Percentiles rank a stretch among this genome's conserved stretches.
Conservation (phyloP, 37 sponge, comb jelly and placozoan species). For the Cladorhizidae sp. region DNA sequence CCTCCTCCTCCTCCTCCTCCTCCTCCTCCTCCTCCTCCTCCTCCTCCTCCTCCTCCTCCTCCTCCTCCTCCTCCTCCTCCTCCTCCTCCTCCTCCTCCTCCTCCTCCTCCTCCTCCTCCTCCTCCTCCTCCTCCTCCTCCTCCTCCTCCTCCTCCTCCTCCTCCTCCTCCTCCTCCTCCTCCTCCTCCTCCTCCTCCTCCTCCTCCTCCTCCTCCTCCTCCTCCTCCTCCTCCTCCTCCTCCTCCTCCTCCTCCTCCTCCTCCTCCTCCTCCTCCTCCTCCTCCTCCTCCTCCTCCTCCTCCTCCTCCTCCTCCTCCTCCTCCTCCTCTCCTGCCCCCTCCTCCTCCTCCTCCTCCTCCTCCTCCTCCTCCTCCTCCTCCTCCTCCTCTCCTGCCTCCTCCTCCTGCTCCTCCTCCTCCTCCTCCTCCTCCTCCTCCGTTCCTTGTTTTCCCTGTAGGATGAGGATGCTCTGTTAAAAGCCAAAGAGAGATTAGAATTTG, state of each 20-base stretch:
- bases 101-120: too few species aligned
- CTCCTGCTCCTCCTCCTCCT: constrained; percentile 11
- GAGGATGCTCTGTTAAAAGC: constrained; percentile 60
- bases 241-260: background rate
- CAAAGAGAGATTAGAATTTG: constrained; percentile 55
- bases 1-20: too few species aligned
- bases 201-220: background rate
- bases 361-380: background rate
- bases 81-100: too few species aligned
- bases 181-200: background rate
- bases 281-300: background rate
- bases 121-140: too few species aligned
- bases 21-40: too few species aligned
- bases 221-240: background rate
- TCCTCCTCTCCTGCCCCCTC: too few species aligned
- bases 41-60: too few species aligned
- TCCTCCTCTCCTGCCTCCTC: background rate
- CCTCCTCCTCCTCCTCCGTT: constrained; percentile 1
- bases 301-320: background rate
- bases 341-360: background rate
- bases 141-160: too few species aligned
- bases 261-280: background rate
- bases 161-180: constrained; percentile 1
- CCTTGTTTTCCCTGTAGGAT: constrained; percentile 29
- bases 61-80: too few species aligned